phyloP scores from a whole-genome alignment of 2,113 vertebrate genomes.

The Gila orcuttii region DNA sequence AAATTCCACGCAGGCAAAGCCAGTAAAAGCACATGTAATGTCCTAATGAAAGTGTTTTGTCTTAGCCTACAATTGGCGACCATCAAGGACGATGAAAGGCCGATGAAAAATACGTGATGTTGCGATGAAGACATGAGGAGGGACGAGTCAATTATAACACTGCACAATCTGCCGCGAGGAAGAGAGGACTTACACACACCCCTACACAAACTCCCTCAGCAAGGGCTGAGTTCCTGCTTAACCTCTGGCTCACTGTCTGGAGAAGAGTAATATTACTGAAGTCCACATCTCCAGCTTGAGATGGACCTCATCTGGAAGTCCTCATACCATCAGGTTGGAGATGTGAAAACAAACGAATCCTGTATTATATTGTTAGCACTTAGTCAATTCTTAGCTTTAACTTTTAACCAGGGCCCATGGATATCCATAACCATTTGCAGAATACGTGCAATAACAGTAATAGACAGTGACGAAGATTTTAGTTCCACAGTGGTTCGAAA shows the following conservation, averaged over 20 bases:
- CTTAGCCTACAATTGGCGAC: not conserved
- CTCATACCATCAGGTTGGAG: constrained; percentile 28
- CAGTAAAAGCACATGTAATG: not conserved
- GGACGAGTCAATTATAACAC: constrained; percentile 31
- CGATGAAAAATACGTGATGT: constrained; percentile 26
- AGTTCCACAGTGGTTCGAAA: constrained; percentile 28
- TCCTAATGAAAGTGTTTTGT: not conserved
- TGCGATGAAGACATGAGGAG: constrained; percentile 25
- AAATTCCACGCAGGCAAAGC: not conserved
- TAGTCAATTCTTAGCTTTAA: constrained; percentile 25
- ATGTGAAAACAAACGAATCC: constrained; percentile 41
- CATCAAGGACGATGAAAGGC: not conserved
- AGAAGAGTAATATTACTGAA: constrained; percentile 34
- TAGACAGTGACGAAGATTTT: constrained; percentile 19
- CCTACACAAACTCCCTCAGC: constrained; percentile 36
- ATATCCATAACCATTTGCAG: constrained; percentile 32
- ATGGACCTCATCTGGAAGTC: constrained; percentile 44
- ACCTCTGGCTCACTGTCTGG: constrained; percentile 32
- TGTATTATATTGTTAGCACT: constrained; percentile 31
- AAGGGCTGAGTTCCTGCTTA: constrained; percentile 46
- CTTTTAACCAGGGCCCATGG: constrained; percentile 10
- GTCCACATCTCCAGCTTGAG: constrained; percentile 14
- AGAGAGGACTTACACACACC: constrained; percentile 41
- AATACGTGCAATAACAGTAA: constrained; percentile 37
- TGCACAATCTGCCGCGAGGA: constrained; percentile 12